Evolutionary conservation across 2,113 vertebrate genomes (phyloP).

Genomic region (Neolamprologus brichardi): DNA sequence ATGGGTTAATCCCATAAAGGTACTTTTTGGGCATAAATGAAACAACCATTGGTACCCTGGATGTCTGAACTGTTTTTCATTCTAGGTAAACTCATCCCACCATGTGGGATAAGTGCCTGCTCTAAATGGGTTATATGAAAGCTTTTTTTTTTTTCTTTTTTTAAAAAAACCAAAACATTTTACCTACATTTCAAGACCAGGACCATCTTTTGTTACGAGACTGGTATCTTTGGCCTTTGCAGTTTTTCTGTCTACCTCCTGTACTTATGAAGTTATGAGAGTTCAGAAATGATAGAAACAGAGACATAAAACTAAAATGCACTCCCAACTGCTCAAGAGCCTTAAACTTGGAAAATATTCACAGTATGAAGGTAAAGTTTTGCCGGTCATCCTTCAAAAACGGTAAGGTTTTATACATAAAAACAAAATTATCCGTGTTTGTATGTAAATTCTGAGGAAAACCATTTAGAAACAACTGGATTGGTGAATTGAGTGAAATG

Average conservation of each 20-base stretch:
- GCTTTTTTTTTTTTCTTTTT: not conserved
- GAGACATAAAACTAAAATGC: not conserved
- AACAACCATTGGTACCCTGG: not conserved
- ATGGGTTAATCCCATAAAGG: not conserved
- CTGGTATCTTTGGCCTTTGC: not conserved
- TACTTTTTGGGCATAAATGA: not conserved
- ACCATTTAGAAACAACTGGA: not conserved
- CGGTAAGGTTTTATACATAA: not conserved
- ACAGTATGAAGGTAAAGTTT: not conserved
- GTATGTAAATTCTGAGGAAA: not conserved
- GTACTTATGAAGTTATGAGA: not conserved
- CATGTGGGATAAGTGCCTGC: too few relatives aligned
- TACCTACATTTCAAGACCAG: not conserved
- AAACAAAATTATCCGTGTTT: not conserved
- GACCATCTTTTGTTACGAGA: not conserved
- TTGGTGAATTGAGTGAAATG: too few relatives aligned
- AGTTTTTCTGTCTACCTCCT: not conserved
- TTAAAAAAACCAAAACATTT: fast-evolving
- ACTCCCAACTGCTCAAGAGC: not conserved
- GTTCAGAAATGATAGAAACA: not conserved
- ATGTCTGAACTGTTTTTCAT: not conserved
- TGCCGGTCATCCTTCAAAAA: not conserved
- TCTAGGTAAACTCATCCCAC: not conserved
- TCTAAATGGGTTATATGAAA: not conserved
- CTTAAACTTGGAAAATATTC: not conserved